Evolutionary conservation across 92 coral and sea anemone genomes (phyloP).

Genomic region (Palythoa heliodiscus): DNA sequence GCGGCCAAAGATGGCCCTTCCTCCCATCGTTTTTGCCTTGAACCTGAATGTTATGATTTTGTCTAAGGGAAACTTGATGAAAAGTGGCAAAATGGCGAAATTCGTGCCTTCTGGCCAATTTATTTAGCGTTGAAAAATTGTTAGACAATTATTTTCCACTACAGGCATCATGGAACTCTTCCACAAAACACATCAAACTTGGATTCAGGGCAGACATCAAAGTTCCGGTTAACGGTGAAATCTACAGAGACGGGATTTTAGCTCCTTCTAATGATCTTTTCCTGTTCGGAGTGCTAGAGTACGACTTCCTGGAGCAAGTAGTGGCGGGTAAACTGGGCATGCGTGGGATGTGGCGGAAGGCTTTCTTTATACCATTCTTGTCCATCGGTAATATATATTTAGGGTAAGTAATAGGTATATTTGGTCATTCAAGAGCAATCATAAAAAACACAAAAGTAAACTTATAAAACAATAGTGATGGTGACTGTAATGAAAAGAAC

Average conservation of each 20-base stretch:
- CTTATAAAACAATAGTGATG: neutral
- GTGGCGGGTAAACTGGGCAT: conserved; percentile 87
- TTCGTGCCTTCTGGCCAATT: neutral
- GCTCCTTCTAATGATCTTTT: conserved; percentile 85
- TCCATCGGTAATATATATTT: conserved; percentile 84
- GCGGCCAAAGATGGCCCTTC: too few species aligned
- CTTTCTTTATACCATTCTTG: conserved; percentile 77
- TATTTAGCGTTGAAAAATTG: neutral
- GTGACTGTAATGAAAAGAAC: neutral
- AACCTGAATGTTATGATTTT: too few species aligned
- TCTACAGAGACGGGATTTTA: conserved; percentile 86
- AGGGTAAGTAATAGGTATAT: conserved; percentile 61
- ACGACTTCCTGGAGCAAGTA: conserved; percentile 58
- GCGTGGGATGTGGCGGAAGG: conserved; percentile 93
- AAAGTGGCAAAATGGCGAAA: too few species aligned
- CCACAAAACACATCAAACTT: conserved; percentile 63
- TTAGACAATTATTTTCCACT: neutral
- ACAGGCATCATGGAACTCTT: conserved; percentile 91
- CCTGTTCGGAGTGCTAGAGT: conserved; percentile 83
- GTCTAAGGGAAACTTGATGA: too few species aligned
- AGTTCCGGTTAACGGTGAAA: conserved; percentile 90
- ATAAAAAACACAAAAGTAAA: neutral
- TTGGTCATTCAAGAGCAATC: neutral
- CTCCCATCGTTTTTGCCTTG: too few species aligned
- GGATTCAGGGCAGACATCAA: conserved; percentile 92